These are phyloP conservation scores for Casuarius casuarius DNA, from an alignment of 2,113 vertebrate species.

Conservation along the genomic window DNA sequence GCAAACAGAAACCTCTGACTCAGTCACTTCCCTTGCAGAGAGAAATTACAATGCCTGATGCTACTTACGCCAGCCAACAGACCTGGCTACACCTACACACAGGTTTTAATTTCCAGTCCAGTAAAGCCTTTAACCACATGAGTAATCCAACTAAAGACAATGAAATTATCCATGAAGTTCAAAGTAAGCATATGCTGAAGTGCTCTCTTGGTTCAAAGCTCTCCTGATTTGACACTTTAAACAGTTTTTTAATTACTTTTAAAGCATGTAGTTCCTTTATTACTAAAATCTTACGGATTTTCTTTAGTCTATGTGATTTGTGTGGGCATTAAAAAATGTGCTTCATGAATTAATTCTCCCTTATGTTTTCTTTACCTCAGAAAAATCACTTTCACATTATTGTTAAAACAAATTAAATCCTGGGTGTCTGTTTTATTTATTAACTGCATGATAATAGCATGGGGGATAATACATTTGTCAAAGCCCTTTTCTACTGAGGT, in stretches of 20 bases:
- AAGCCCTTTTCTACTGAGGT: slow-evolving; percentile 1
- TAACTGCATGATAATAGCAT: slow-evolving; percentile 43
- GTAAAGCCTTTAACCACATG: not conserved
- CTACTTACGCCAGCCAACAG: not conserved
- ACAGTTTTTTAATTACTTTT: slow-evolving; percentile 30
- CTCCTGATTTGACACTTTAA: not conserved
- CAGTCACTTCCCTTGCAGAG: not conserved
- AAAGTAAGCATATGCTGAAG: not conserved
- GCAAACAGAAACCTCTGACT: not conserved
- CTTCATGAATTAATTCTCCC: not conserved
- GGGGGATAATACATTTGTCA: slow-evolving; percentile 25
- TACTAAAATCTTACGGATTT: not conserved
- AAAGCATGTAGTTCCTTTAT: not conserved
- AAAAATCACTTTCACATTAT: slow-evolving; percentile 11
- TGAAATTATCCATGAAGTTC: not conserved
- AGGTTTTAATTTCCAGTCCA: not conserved
- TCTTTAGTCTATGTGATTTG: not conserved
- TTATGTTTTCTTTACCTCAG: not conserved
- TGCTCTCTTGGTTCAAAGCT: not conserved
- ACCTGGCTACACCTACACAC: not conserved
- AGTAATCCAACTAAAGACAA: slow-evolving; percentile 27
- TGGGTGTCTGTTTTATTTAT: slow-evolving; percentile 56
- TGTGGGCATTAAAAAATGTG: not conserved
- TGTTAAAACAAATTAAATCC: slow-evolving; percentile 59
- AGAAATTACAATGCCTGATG: not conserved